Base-by-base conservation (phyloP, 2,797 vertebrate genomes). In the Myotis findleyi region DNA sequence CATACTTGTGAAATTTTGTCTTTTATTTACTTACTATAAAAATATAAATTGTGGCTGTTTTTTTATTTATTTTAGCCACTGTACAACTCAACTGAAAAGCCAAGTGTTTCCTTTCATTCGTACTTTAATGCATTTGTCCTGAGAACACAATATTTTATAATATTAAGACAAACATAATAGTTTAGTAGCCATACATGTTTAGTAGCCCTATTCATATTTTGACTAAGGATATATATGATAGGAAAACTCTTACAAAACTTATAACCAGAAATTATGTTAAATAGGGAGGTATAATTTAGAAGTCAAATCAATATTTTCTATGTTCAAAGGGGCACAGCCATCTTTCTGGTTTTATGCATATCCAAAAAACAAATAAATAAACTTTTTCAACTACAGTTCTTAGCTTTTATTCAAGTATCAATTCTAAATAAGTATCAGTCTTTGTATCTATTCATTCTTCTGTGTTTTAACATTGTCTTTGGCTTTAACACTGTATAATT, bases 201-300 rank as follows among this genome's bases (percentile, higher is more conserved):
- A 62, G 11, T 66, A 76, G 18, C 23, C 33, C 21, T 38, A 86
- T 10, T 20, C 25, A 59, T 75, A 25, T 53, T 59, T 68, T 21
- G 68, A 76, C 6, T 51, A 86, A 72, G 30, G 18, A 20, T 66
- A 59, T 51, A 76, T 44, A 16, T 68, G 5, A 51, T 38, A 55
- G 57, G 57, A 62, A 55, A 87, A 75, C 21, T 2, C n/a, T 91
- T 89, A 38, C 0, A 51, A 64, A 85, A 90, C 25, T 14, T 81
- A 51, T 6, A 85, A 64, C 12, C 53, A 93, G 73, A 79, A 95
- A 62, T 85, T 84, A 76, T 69, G 12, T 89, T 82, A 36, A 66
- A 72, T 55, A 82, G 10, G 71, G 3, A 87, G 53, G 23, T 57
- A 55, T 10, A 88, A n/a, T 23, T 75, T 75, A 88, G 75, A 12